Evolutionary conservation across 2,113 vertebrate species (phyloP).

Genomic region (Elgaria multicarinata): DNA sequence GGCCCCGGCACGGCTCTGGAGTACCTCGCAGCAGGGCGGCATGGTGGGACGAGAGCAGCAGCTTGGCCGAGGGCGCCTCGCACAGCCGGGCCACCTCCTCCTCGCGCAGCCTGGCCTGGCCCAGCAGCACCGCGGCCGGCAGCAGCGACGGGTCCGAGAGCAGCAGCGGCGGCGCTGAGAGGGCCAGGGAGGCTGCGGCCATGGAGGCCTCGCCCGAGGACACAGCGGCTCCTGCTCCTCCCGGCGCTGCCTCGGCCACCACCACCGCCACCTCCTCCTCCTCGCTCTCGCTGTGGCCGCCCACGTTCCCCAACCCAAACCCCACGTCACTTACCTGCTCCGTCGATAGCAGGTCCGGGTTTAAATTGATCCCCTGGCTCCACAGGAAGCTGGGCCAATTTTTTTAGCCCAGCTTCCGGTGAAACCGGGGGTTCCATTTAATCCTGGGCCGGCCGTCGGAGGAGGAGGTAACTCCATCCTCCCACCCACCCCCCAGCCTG

Average conservation of each 20-base stretch:
- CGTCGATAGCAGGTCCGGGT: too few relatives aligned
- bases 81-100: slow-evolving; percentile 88
- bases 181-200: slow-evolving; percentile 44
- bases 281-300: slow-evolving; percentile 89
- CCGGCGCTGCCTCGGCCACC: background rate
- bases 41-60: slow-evolving; percentile 89
- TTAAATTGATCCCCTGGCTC: too few relatives aligned
- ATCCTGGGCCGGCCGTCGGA: too few relatives aligned
- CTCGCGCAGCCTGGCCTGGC: slow-evolving; percentile 90
- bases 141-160: slow-evolving; percentile 75
- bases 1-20: slow-evolving; percentile 84
- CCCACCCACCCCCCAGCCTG: too few relatives aligned
- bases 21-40: slow-evolving; percentile 89
- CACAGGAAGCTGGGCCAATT: too few relatives aligned
- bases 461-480: too few relatives aligned
- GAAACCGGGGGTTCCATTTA: too few relatives aligned
- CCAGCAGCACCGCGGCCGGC: slow-evolving; percentile 84
- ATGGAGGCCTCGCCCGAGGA: background rate
- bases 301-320: slow-evolving; percentile 92
- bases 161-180: slow-evolving; percentile 48
- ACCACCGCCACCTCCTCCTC: slow-evolving; percentile 80
- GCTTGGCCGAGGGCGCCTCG: slow-evolving; percentile 86
- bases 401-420: too few relatives aligned
- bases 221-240: too few relatives aligned
- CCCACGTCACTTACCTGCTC: too few relatives aligned